phyloP scores from a whole-genome alignment of 2,888 invertebrate species.

The Zhuqinia jingwanae region DNA sequence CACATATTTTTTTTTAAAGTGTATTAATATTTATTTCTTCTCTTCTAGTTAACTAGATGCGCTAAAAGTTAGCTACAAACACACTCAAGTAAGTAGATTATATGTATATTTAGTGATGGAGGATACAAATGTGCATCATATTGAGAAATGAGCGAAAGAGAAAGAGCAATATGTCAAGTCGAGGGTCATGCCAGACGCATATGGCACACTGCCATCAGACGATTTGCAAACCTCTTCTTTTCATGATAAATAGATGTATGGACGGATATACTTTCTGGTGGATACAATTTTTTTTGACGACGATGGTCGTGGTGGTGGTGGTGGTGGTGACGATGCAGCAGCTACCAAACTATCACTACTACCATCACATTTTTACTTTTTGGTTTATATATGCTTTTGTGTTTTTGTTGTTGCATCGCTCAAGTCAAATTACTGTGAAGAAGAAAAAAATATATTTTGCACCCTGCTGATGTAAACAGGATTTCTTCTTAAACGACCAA shows the following conservation, averaged over 20 bases:
- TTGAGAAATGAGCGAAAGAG: constrained; percentile 29
- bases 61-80: too few relatives aligned
- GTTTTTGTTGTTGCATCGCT: constrained; percentile 35
- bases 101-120: neutral
- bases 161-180: constrained; percentile 68
- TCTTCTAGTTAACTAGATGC: neutral
- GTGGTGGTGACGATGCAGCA: constrained; percentile 19
- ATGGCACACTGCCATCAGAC: constrained; percentile 69
- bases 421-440: constrained; percentile 53
- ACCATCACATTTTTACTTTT: neutral
- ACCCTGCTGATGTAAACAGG: constrained; percentile 65
- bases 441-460: constrained; percentile 34
- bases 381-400: neutral
- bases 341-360: constrained; percentile 5
- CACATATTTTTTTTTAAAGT: neutral
- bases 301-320: too few relatives aligned
- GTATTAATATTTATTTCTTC: too few relatives aligned
- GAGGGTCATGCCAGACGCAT: constrained; percentile 72
- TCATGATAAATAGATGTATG: constrained; percentile 11
- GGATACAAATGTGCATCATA: neutral
- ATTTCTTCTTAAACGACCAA: constrained; percentile 30
- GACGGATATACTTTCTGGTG: constrained; percentile 16
- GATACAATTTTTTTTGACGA: too few relatives aligned
- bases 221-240: constrained; percentile 47
- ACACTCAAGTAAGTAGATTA: too few relatives aligned